phyloP scores from a whole-genome alignment of 2,113 vertebrate genomes.

The Marmota monax region DNA sequence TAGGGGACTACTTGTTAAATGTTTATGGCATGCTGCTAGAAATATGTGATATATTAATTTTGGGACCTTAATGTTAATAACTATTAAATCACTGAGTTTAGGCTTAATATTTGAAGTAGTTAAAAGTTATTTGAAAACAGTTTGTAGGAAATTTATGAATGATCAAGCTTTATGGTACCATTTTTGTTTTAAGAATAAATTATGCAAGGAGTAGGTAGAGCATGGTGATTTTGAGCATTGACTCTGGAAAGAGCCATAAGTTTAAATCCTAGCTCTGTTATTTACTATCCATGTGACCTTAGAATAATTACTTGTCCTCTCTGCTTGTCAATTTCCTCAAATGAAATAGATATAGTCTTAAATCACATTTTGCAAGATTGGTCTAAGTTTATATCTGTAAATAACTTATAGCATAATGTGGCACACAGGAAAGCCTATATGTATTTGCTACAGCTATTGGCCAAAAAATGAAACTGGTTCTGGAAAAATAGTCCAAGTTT shows the following conservation, averaged over 20 bases:
- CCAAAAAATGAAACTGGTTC: not conserved
- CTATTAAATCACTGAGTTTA: not conserved
- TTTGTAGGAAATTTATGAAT: not conserved
- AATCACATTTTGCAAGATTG: not conserved
- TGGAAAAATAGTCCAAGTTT: not conserved
- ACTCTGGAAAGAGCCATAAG: not conserved
- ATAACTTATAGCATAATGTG: not conserved
- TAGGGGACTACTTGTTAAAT: not conserved
- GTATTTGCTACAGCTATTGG: not conserved
- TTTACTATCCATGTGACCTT: not conserved
- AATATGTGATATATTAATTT: not conserved
- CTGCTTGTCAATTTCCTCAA: not conserved
- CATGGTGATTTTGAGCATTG: not conserved
- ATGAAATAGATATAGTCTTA: not conserved
- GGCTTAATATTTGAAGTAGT: not conserved
- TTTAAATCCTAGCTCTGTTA: not conserved
- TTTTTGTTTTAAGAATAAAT: conserved; percentile 27
- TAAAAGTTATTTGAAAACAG: conserved; percentile 53
- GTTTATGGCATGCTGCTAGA: not conserved
- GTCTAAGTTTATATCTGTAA: not conserved
- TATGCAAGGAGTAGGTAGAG: not conserved
- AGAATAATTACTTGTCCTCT: not conserved
- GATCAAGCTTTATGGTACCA: not conserved
- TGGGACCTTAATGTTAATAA: not conserved
- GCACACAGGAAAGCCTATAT: not conserved